Base-by-base conservation (phyloP, 2,113 vertebrate genomes). In the Apteryx owenii region DNA sequence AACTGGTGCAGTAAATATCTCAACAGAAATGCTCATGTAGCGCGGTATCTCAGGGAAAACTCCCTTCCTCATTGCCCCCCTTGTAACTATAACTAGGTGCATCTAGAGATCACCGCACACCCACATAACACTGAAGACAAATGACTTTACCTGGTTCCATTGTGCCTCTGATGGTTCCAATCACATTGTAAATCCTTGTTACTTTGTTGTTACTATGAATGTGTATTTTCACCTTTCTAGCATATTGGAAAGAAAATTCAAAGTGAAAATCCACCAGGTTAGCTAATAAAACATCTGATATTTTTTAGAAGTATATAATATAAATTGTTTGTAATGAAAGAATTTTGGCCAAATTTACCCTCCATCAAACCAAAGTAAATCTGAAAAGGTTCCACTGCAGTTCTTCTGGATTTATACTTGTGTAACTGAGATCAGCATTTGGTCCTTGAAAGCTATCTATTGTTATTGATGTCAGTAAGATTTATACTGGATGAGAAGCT, bases 131-230 rank as follows among this genome's bases (percentile, higher is more conserved):
- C 4, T 23, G 20, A 69, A 84, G 46, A 83, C 19, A 54, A 81
- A 65, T 21, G 3, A 15, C 48, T 84, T 93, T 98, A 99, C 99
- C 99, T 98, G 99, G 99, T 95, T 99, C 99, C 80, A 98, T 90
- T 11, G 98, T 95, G 80, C 99, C 99, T 98, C 95, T 98, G 87
- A 99, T 98, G 85, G 96, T 98, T 36, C 99, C 99, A 56, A 99
- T 99, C 71, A 99, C 99, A 11, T 99, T 99, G 97, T 99, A 99
- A 97, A 99, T 99, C 95, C 99, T 98, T 58, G 98, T 98, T 88
- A 99, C 95, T 97, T 99, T 95, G 50, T 97, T 99, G 94, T 97
- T 97, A 48, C 93, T 99, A 80, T 99, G 93, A 96, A 99, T 97
- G 73, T 99, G 98, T 99, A 99, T 99, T 88, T 98, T 99, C 72